Evolutionary conservation across 2,888 invertebrate genomes (phyloP).

Genomic region (Tanytarsus gracilentus): DNA sequence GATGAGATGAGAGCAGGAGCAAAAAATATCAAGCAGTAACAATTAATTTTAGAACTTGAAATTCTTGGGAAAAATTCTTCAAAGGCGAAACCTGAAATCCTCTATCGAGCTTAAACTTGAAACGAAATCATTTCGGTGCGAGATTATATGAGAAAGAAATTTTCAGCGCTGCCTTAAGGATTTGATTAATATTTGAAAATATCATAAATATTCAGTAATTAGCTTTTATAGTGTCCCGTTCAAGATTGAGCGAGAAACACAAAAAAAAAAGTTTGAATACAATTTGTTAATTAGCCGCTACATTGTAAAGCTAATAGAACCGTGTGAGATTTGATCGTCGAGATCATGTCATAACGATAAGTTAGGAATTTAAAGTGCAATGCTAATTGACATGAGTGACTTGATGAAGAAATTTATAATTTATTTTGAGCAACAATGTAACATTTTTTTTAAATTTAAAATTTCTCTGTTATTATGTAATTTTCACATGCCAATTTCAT

Average conservation of each 20-base stretch:
- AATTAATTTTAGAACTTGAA: conserved; percentile 20
- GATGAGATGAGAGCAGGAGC: not conserved
- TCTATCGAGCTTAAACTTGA: no score
- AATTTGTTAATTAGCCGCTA: conserved; percentile 21
- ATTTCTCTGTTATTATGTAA: not conserved
- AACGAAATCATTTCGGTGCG: conserved; percentile 18
- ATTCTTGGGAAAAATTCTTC: conserved; percentile 21
- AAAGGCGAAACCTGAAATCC: conserved; percentile 19
- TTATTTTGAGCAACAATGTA: no score
- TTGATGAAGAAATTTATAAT: no score
- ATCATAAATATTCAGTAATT: conserved; percentile 25
- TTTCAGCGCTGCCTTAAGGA: not conserved
- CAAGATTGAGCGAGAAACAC: not conserved
- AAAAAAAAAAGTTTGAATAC: not conserved
- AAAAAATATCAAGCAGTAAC: conserved; percentile 12
- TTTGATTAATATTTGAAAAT: conserved; percentile 22
- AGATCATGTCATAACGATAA: conserved; percentile 4
- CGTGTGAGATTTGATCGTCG: not conserved
- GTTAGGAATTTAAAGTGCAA: not conserved
- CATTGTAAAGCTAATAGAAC: not conserved
- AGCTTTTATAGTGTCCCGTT: not conserved
- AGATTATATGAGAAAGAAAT: conserved; percentile 15
- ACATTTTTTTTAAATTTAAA: no score
- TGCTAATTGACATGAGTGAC: conserved; percentile 10
- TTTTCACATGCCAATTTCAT: not conserved